phyloP scores from a whole-genome alignment of 1,140 invertebrate species.

The Micrasema longulum region DNA sequence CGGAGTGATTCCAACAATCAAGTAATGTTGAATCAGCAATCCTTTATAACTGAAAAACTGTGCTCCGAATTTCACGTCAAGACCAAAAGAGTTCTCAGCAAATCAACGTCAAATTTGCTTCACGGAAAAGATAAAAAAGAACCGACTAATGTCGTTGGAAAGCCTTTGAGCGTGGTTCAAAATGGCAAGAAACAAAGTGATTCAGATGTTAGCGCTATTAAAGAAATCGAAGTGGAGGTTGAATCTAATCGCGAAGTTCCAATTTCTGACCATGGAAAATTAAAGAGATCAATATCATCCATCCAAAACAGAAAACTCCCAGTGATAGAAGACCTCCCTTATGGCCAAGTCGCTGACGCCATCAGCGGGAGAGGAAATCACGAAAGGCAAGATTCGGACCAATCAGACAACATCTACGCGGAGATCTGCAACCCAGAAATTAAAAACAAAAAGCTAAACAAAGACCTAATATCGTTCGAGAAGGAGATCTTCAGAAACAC shows the following conservation, averaged over 20 bases:
- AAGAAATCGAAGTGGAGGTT: conserved; percentile 8
- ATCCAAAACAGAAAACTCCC: conserved; percentile 67
- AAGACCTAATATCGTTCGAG: conserved; percentile 52
- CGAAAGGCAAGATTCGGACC: conserved; percentile 64
- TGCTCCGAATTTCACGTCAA: conserved; percentile 74
- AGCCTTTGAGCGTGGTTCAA: conserved; percentile 42
- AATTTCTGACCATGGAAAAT: conserved; percentile 56
- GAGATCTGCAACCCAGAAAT: conserved; percentile 68
- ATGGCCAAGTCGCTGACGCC: conserved; percentile 67
- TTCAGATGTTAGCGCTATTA: neutral
- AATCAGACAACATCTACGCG: conserved; percentile 72
- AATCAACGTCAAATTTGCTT: conserved; percentile 71
- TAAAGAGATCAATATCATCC: conserved; percentile 65
- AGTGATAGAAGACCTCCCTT: conserved; percentile 68
- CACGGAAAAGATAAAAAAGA: conserved; percentile 66
- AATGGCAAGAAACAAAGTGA: conserved; percentile 31
- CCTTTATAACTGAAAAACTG: conserved; percentile 72
- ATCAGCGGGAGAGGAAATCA: conserved; percentile 58
- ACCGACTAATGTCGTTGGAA: conserved; percentile 60
- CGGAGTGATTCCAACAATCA: conserved; percentile 65
- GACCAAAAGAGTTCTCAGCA: conserved; percentile 70
- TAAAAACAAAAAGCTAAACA: conserved; percentile 43
- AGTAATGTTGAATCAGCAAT: conserved; percentile 68
- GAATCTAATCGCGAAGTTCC: conserved; percentile 11
- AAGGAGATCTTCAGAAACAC: conserved; percentile 55